Evolutionary conservation across 2,888 invertebrate genomes (phyloP), one percentile per base, ranked within the genome.

Genomic region (Fissipunctia ypsillon): DNA sequence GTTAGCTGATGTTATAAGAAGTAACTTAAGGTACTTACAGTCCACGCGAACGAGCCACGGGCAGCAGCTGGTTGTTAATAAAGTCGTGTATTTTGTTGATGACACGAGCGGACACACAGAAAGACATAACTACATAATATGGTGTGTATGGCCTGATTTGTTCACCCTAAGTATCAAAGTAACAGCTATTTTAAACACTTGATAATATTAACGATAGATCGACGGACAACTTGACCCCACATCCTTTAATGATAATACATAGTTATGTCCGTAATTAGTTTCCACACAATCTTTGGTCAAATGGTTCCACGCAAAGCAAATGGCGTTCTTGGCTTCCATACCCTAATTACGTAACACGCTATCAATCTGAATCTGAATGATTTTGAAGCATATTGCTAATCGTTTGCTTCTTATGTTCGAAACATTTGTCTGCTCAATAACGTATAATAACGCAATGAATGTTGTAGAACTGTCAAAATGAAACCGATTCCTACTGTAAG

Each of bases 171-270:
- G 12, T 61, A 52, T 52, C 41, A n/a, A 61, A 38, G 22, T 48
- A 78, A 45, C 38, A 35, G 54, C 38, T 74, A 83, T 83, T 83
- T 63, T 69, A 64, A 73, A 63, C 73, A 45, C 35, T 28, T 35
- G 80, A 81, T 83, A 81, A 70, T 68, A 38, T 74, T 79, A 50
- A 79, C 69, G 65, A 71, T 68, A 68, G 74, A 83, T 56, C 16
- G 70, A 73, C 65, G n/a, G 56, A 65, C 80, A 69, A 66, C 60
- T 52, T 75, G 81, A 81, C 81, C 84, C 35, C 48, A 66, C 84
- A 74, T 81, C 81, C 81, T 79, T 48, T 74, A 31, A 75, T 6
- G 81, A 81, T 81, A 83, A 68, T n/a, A n/a, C n/a, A n/a, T 56
- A 65, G 41, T 64, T 68, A 70, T 64, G 60, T 60, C 52, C 38